phyloP scores from a whole-genome alignment of 2,888 invertebrate genomes.

The Endotricha flammealis region DNA sequence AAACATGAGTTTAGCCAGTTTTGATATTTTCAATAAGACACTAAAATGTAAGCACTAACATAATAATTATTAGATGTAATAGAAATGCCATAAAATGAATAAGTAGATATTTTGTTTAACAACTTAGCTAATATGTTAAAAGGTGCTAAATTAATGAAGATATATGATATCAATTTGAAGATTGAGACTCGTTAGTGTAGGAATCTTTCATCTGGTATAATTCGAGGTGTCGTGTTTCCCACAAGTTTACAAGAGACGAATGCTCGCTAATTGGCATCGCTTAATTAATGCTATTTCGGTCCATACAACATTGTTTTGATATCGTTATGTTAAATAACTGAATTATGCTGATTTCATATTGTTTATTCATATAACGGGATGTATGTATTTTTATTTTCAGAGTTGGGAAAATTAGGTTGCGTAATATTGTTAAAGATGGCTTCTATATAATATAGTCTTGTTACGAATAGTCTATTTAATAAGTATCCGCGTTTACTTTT shows the following conservation, averaged over 20 bases:
- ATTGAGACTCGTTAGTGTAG: slow-evolving; percentile 10
- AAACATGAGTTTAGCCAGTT: too few relatives aligned
- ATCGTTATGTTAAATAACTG: slow-evolving; percentile 7
- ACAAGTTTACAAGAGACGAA: slow-evolving; percentile 1
- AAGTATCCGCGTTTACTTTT: too few relatives aligned
- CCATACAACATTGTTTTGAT: slow-evolving; percentile 3
- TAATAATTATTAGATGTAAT: too few relatives aligned
- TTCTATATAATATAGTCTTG: too few relatives aligned
- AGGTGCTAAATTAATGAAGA: slow-evolving; percentile 16
- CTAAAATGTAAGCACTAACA: too few relatives aligned
- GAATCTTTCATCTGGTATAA: slow-evolving; percentile 17
- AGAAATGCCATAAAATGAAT: too few relatives aligned
- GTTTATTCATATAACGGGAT: not conserved
- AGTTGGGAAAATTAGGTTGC: too few relatives aligned
- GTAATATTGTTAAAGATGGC: too few relatives aligned
- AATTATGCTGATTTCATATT: slow-evolving; percentile 4
- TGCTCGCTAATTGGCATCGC: slow-evolving; percentile 7
- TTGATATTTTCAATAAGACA: too few relatives aligned
- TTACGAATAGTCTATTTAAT: too few relatives aligned
- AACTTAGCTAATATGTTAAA: slow-evolving; percentile 6
- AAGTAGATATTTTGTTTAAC: slow-evolving; percentile 1
- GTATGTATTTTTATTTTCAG: too few relatives aligned
- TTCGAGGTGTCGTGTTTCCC: slow-evolving; percentile 7
- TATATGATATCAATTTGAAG: slow-evolving; percentile 14
- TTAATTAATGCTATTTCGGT: slow-evolving; percentile 4